Conservation (phyloP, 92 coral and sea anemone genomes). For the Porites divaricata region DNA sequence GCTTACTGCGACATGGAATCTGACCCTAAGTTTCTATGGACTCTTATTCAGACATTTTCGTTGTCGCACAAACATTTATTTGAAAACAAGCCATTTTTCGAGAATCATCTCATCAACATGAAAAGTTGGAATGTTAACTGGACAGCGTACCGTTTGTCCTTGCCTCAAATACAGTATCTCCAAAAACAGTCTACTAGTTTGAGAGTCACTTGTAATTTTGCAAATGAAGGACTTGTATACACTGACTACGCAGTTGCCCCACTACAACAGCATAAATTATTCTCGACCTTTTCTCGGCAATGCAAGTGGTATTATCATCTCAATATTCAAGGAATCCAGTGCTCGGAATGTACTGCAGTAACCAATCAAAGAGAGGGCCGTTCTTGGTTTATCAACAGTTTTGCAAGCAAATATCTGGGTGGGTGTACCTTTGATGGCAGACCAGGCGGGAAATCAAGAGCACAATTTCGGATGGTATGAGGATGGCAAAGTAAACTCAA, state of each 20-base stretch:
- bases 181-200: slow-evolving; percentile 19
- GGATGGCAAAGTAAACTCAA: background rate
- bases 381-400: slow-evolving; percentile 7
- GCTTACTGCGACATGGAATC: slow-evolving; percentile 41
- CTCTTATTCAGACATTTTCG: slow-evolving; percentile 48
- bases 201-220: slow-evolving; percentile 41
- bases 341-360: background rate
- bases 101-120: background rate
- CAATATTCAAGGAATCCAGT: slow-evolving; percentile 7
- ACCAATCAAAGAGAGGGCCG: background rate
- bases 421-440: slow-evolving; percentile 12
- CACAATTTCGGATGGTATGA: slow-evolving; percentile 3
- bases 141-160: slow-evolving; percentile 31
- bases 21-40: slow-evolving; percentile 14
- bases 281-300: background rate
- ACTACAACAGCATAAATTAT: background rate
- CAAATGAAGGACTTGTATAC: background rate
- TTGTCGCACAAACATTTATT: background rate
- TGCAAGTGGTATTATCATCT: background rate
- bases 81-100: background rate
- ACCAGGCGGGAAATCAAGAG: background rate
- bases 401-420: background rate
- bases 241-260: slow-evolving; percentile 4
- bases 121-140: background rate
- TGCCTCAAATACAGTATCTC: slow-evolving; percentile 31